These are phyloP conservation scores for Molossus molossus DNA, from an alignment of 2,797 vertebrate genomes.

Conservation along the genomic window DNA sequence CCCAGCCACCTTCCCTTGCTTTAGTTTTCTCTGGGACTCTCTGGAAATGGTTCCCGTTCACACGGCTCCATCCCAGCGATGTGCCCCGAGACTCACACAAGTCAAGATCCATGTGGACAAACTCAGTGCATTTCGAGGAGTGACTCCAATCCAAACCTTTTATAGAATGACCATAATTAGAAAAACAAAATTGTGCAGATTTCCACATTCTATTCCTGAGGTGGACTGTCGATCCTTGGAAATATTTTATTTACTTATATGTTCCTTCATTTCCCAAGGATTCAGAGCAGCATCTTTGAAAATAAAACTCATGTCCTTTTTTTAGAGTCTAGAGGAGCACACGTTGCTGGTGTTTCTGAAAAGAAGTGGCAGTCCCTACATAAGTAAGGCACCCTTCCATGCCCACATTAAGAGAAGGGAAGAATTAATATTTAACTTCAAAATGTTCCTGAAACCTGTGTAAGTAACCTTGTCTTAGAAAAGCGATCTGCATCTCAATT, in stretches of 20 bases:
- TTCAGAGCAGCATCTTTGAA: neutral
- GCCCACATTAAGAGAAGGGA: neutral
- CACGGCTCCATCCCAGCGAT: neutral
- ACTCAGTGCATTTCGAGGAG: neutral
- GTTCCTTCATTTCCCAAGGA: neutral
- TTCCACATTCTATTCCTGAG: neutral
- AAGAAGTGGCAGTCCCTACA: neutral
- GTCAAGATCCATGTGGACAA: neutral
- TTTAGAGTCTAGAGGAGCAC: neutral
- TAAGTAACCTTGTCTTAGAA: neutral
- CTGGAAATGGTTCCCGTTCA: neutral
- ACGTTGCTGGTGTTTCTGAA: conserved; percentile 10
- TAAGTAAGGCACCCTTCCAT: neutral
- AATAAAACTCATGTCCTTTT: neutral
- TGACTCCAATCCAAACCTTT: neutral
- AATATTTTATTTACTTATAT: neutral
- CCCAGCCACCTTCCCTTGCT: neutral
- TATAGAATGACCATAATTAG: neutral
- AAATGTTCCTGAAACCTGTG: neutral
- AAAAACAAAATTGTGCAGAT: neutral
- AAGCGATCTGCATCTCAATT: conserved; percentile 13
- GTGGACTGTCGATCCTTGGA: neutral
- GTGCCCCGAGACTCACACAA: neutral
- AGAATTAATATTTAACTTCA: conserved; percentile 27
- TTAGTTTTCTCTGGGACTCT: neutral